These are phyloP conservation scores for Pseudolycoriella hygida DNA, from an alignment of 2,888 invertebrate species.

Conservation along the genomic window DNA sequence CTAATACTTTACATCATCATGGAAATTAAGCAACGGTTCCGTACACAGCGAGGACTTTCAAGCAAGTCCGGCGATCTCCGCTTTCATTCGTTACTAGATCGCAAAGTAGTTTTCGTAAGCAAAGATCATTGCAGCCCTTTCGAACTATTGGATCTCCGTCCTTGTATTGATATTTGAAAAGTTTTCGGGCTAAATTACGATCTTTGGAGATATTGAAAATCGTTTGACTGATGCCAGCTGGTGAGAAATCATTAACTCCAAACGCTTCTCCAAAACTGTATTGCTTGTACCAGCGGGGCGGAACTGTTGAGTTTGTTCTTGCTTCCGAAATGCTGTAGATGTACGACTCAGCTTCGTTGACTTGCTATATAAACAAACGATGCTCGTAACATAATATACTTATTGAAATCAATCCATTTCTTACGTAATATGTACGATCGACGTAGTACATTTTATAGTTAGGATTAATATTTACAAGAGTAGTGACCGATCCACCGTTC, in stretches of 20 bases:
- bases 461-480: conserved; percentile 49
- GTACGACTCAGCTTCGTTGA: conserved; percentile 42
- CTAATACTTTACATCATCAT: no score
- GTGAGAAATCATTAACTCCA: conserved; percentile 38
- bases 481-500: conserved; percentile 56
- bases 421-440: conserved; percentile 25
- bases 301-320: conserved; percentile 34
- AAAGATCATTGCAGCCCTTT: conserved; percentile 18
- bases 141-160: conserved; percentile 17
- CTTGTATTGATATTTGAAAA: conserved; percentile 18
- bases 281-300: conserved; percentile 54
- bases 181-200: conserved; percentile 16
- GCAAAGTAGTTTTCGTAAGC: conserved; percentile 18
- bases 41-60: no score
- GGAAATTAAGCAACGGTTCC: no score
- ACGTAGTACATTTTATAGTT: conserved; percentile 54
- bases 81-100: conserved; percentile 17
- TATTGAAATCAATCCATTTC: neutral
- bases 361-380: no score
- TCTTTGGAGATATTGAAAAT: conserved; percentile 35
- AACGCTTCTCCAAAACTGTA: conserved; percentile 58
- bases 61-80: no score
- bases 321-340: conserved; percentile 54
- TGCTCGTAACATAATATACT: neutral
- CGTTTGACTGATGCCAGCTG: conserved; percentile 41